These are phyloP conservation scores for Stenichneumon culpator DNA, from an alignment of 2,888 invertebrate genomes.

Conservation along the genomic window DNA sequence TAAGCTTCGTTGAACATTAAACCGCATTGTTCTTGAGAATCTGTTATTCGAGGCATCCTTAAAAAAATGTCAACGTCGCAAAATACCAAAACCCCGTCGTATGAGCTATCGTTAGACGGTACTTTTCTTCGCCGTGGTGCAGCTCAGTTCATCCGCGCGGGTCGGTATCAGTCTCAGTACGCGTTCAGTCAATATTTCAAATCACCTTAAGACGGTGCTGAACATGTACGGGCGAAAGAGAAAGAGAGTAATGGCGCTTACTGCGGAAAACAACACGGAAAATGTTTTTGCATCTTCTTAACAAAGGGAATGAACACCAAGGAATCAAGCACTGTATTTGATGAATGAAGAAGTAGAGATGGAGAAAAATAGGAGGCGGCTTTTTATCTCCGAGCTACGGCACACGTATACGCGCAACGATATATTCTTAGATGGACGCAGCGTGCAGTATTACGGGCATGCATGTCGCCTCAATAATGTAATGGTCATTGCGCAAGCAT, in stretches of 20 bases:
- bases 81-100: background rate
- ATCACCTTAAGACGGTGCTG: background rate
- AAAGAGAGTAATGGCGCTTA: background rate
- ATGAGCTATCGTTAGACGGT: background rate
- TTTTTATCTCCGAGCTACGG: background rate
- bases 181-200: background rate
- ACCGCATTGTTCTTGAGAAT: constrained; percentile 19
- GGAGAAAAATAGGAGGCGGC: constrained; percentile 11
- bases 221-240: background rate
- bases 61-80: background rate
- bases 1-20: constrained; percentile 7
- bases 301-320: background rate
- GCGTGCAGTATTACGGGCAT: constrained; percentile 64
- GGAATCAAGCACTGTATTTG: background rate
- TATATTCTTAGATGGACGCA: constrained; percentile 20
- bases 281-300: background rate
- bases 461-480: constrained; percentile 65
- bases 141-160: background rate
- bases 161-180: background rate
- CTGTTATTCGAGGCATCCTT: background rate
- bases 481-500: constrained; percentile 71
- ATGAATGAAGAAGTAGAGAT: background rate
- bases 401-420: background rate
- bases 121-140: background rate
- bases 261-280: background rate